Evolutionary conservation across 2,888 invertebrate species (phyloP).

Genomic region (Euzophera pinguis): DNA sequence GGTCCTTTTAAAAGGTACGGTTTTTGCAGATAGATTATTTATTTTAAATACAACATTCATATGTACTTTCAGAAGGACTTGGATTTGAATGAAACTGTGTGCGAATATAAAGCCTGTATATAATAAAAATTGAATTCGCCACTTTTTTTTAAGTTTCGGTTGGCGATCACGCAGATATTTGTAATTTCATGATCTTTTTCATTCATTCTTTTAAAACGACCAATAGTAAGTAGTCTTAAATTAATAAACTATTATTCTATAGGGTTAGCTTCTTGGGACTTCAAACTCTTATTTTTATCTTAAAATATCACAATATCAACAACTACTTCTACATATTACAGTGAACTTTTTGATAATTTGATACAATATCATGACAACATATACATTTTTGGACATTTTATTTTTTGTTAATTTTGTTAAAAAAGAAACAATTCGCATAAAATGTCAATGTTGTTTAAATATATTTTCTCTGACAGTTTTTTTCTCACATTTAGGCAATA

Average conservation of each 20-base stretch:
- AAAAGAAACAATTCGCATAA: no score
- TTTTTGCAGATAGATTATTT: no score
- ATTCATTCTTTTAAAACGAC: not conserved
- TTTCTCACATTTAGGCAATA: not conserved
- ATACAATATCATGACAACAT: conserved; percentile 4
- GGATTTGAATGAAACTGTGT: no score
- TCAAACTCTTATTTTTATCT: conserved; percentile 50
- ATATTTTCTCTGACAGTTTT: no score
- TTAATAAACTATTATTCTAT: not conserved
- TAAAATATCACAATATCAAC: conserved; percentile 76
- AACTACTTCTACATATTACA: conserved; percentile 52
- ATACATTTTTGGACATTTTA: not conserved
- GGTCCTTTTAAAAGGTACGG: not conserved
- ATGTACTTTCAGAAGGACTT: no score
- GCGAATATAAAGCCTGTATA: no score
- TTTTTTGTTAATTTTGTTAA: not conserved
- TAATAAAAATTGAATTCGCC: no score
- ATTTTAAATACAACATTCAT: no score
- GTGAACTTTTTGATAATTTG: conserved; percentile 26
- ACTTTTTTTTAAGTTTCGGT: no score
- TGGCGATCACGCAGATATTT: no score
- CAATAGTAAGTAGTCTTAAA: not conserved
- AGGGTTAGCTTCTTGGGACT: conserved; percentile 41
- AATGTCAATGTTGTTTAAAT: not conserved
- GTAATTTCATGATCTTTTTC: no score